A percentile compares a stretch with the other conserved stretches of the same genome.
Conservation (phyloP, 2,797 vertebrate species). For the Enteromius trimaculatus region DNA sequence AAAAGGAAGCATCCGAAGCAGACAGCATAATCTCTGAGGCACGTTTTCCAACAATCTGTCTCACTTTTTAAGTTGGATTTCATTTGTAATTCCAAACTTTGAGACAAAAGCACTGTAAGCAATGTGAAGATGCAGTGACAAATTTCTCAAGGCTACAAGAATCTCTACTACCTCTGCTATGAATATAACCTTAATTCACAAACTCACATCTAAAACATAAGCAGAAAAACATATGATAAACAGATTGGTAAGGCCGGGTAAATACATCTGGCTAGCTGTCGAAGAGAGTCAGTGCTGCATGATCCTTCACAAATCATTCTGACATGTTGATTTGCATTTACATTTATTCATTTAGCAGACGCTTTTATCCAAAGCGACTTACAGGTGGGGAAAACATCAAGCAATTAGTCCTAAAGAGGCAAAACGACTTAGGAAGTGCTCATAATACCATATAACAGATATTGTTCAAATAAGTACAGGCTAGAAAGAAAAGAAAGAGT, state of each 20-base stretch:
- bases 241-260: background rate
- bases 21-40: slow-evolving; percentile 10
- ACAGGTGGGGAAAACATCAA: too few relatives aligned
- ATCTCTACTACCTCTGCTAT: slow-evolving; percentile 4
- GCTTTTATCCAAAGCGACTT: too few relatives aligned
- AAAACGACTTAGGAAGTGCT: too few relatives aligned
- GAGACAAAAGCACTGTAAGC: background rate
- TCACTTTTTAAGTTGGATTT: slow-evolving; percentile 18
- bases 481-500: too few relatives aligned
- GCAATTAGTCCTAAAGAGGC: too few relatives aligned
- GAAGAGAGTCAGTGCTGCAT: background rate
- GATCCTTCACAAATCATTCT: background rate
- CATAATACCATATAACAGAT: too few relatives aligned
- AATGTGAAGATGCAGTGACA: background rate
- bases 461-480: too few relatives aligned
- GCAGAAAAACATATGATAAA: background rate
- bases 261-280: background rate
- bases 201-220: background rate
- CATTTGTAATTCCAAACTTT: slow-evolving; percentile 32
- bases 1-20: slow-evolving; percentile 29
- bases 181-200: background rate
- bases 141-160: background rate
- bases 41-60: slow-evolving; percentile 29
- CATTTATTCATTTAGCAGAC: too few relatives aligned
- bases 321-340: background rate